Conservation (phyloP, 2,797 vertebrate species). For the Paramormyrops hopkinsi region DNA sequence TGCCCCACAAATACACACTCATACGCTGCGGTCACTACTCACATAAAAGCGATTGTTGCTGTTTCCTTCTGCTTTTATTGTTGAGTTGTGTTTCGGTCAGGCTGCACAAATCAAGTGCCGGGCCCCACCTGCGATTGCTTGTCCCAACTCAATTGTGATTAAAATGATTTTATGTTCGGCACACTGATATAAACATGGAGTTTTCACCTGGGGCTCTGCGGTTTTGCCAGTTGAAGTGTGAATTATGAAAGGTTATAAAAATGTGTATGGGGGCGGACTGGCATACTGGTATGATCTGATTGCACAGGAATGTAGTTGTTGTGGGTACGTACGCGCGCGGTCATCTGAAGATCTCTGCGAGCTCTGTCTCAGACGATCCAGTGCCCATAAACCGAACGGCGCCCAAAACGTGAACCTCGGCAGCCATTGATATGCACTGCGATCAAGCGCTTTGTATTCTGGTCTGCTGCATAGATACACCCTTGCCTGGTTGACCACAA, state of each 20-base stretch:
- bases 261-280: not conserved
- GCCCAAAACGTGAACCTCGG: not conserved
- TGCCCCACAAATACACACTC: constrained; percentile 16
- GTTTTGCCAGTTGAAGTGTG: not conserved
- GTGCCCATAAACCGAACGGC: not conserved
- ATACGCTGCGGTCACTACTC: constrained; percentile 19
- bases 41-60: not conserved
- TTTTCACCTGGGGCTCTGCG: not conserved
- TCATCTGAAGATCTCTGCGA: not conserved
- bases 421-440: not conserved
- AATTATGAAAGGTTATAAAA: not conserved
- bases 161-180: not conserved
- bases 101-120: not conserved
- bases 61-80: not conserved
- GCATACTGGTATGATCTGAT: not conserved
- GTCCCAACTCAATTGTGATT: not conserved
- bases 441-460: not conserved
- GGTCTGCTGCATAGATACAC: not conserved
- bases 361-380: not conserved
- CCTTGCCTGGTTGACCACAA: not conserved
- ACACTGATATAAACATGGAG: not conserved
- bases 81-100: not conserved
- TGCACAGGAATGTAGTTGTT: not conserved
- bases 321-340: not conserved
- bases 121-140: not conserved